These are phyloP conservation scores for Lasioglossum malachurum DNA, from an alignment of 2,888 invertebrate genomes.

Conservation along the genomic window DNA sequence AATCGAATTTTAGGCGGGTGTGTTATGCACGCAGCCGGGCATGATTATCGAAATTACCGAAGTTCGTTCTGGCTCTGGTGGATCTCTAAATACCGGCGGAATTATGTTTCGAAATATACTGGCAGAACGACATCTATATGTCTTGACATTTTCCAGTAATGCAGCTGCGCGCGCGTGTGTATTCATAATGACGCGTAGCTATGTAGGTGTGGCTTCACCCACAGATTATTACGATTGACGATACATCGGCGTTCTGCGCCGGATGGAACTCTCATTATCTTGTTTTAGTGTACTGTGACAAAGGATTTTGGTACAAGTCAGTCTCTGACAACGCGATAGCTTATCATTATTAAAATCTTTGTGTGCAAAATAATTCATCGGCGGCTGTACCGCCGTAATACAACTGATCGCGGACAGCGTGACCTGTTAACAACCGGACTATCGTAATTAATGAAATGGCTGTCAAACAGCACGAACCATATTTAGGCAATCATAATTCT, in stretches of 20 bases:
- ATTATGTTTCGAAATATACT: constrained; percentile 40
- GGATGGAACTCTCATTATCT: constrained; percentile 22
- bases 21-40: constrained; percentile 17
- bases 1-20: constrained; percentile 50
- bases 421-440: neutral
- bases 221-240: neutral
- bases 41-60: constrained; percentile 46
- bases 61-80: constrained; percentile 12
- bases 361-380: too few relatives aligned
- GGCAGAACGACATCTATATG: constrained; percentile 17
- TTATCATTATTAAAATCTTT: too few relatives aligned
- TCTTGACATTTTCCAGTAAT: constrained; percentile 22
- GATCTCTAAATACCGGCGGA: constrained; percentile 27
- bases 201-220: neutral
- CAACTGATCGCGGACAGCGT: neutral
- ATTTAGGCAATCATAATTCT: too few relatives aligned
- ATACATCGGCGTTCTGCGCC: neutral
- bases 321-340: too few relatives aligned
- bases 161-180: neutral
- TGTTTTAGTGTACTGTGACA: neutral
- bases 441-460: too few relatives aligned
- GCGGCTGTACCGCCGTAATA: neutral
- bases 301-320: neutral
- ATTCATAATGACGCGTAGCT: neutral
- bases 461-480: too few relatives aligned